These are phyloP conservation scores for Lasioglossum figueresi DNA, from an alignment of 2,888 invertebrate genomes.

Conservation along the genomic window DNA sequence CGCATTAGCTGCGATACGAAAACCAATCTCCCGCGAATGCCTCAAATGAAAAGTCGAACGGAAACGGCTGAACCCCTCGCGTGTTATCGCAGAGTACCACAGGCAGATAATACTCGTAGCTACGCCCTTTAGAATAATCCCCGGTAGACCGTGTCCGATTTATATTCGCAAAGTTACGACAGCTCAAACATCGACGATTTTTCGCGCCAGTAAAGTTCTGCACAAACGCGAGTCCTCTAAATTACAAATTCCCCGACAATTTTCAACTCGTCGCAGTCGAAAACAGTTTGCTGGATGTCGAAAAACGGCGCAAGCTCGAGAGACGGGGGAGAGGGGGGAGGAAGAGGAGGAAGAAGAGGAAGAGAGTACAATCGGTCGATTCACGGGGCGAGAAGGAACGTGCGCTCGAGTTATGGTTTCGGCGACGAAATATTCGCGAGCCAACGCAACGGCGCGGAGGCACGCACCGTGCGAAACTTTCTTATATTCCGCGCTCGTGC, in stretches of 20 bases:
- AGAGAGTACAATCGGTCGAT: not conserved
- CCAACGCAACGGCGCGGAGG: not conserved
- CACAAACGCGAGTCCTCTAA: slow-evolving; percentile 4
- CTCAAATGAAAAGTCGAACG: not conserved
- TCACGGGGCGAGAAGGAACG: not conserved
- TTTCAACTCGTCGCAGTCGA: not conserved
- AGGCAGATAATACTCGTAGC: not conserved
- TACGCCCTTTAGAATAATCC: not conserved
- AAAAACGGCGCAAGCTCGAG: not conserved
- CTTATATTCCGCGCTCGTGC: slow-evolving; percentile 8
- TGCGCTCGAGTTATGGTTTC: not conserved
- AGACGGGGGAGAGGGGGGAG: not conserved
- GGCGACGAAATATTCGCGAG: not conserved
- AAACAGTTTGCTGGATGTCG: not conserved
- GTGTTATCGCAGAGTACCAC: not conserved
- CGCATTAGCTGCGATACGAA: too few species aligned
- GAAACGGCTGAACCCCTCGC: not conserved
- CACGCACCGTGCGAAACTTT: not conserved
- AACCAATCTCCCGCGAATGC: not conserved
- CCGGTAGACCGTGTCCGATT: not conserved
- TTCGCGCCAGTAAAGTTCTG: not conserved
- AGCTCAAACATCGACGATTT: not conserved
- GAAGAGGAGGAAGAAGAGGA: not conserved
- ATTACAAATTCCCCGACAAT: not conserved
- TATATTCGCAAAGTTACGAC: slow-evolving; percentile 4